Evolutionary conservation across 2,888 invertebrate species (phyloP).

Genomic region (Phaedon cochleariae): DNA sequence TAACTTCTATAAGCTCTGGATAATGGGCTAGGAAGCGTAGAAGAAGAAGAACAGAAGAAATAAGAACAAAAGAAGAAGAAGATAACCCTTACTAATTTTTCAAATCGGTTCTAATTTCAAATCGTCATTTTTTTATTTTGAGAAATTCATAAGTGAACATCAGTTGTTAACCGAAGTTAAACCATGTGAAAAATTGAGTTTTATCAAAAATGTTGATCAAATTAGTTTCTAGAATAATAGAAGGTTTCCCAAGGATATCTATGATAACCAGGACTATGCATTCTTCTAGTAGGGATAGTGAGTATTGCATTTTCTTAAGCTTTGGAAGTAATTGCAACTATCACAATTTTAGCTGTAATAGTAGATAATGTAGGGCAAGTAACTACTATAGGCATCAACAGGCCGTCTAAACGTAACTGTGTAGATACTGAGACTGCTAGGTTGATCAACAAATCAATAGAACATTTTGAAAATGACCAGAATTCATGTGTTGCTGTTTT

Average conservation of each 20-base stretch:
- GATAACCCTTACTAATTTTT: too few species aligned
- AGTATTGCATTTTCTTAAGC: neutral
- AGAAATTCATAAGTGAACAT: too few species aligned
- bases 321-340: neutral
- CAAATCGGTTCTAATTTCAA: too few species aligned
- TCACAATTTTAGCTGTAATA: constrained; percentile 46
- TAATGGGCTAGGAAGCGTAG: too few species aligned
- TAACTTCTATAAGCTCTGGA: too few species aligned
- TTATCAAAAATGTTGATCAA: neutral
- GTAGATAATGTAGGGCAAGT: constrained; percentile 72
- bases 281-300: neutral
- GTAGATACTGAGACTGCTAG: constrained; percentile 76
- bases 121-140: too few species aligned
- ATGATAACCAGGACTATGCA: neutral
- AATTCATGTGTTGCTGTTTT: constrained; percentile 78
- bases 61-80: too few species aligned
- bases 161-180: too few species aligned
- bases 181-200: neutral
- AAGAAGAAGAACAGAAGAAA: too few species aligned
- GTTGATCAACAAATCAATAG: constrained; percentile 76
- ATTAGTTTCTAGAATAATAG: neutral
- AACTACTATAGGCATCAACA: constrained; percentile 86
- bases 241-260: neutral
- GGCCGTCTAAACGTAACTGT: constrained; percentile 84
- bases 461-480: constrained; percentile 81